Conservation (phyloP, 1,140 invertebrate species). For the Drosophila sturtevanti region DNA sequence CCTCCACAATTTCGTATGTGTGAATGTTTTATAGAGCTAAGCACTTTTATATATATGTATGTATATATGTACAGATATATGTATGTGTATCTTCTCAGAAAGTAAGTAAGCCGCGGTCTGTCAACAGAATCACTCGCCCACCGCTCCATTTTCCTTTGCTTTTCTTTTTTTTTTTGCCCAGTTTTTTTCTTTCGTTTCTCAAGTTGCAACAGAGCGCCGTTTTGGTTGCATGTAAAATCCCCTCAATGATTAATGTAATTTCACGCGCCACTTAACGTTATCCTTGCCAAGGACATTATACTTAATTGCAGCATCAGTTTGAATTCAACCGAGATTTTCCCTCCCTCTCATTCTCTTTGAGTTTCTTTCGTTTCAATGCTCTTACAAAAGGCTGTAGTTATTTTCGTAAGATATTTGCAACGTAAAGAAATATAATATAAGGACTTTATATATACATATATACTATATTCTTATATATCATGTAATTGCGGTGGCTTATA, state of each 20-base stretch:
- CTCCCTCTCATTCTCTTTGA: neutral
- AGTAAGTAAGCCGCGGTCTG: slow-evolving; percentile 5
- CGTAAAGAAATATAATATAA: neutral
- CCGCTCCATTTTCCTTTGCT: neutral
- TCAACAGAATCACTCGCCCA: slow-evolving; percentile 9
- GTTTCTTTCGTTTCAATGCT: slow-evolving; percentile 25
- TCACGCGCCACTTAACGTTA: slow-evolving; percentile 82
- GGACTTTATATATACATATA: neutral
- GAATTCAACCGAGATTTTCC: slow-evolving; percentile 71
- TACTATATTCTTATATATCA: too few species aligned
- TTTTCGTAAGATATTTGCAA: neutral
- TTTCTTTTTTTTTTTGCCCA: neutral
- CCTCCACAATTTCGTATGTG: neutral
- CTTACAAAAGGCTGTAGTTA: neutral
- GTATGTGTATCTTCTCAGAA: neutral
- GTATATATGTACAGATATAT: slow-evolving; percentile 9
- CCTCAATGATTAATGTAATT: slow-evolving; percentile 83
- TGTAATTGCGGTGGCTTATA: too few species aligned
- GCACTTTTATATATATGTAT: neutral
- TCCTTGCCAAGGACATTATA: slow-evolving; percentile 82
- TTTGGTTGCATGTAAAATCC: slow-evolving; percentile 72
- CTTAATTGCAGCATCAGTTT: slow-evolving; percentile 82
- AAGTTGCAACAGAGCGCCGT: slow-evolving; percentile 45
- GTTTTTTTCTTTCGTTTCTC: slow-evolving; percentile 18
- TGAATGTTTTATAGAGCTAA: neutral